Conservation (phyloP, 2,113 vertebrate genomes). For the Gnathonemus longibarbis region DNA sequence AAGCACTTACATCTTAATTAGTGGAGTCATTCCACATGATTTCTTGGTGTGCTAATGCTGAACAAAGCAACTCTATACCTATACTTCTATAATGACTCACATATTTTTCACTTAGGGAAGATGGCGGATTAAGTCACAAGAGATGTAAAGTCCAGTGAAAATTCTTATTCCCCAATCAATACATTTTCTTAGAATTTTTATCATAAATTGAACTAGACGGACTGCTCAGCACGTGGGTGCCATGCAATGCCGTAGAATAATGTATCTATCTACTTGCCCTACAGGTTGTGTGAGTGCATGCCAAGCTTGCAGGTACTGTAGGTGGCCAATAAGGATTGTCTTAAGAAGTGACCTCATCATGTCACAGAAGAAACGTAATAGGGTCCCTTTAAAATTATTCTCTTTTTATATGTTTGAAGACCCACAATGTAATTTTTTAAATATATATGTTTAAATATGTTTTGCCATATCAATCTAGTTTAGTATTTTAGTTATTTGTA, state of each 20-base stretch:
- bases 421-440: background rate
- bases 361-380: background rate
- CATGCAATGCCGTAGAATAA: background rate
- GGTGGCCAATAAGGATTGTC: too few species aligned
- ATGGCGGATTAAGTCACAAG: background rate
- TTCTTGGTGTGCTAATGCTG: background rate
- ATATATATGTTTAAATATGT: background rate
- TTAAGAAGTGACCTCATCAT: too few species aligned
- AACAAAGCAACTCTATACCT: background rate
- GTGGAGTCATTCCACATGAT: background rate
- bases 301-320: background rate
- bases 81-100: background rate
- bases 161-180: background rate
- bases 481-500: background rate
- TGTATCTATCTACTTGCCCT: background rate
- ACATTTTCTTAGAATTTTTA: background rate
- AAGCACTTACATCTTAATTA: background rate
- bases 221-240: background rate
- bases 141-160: background rate
- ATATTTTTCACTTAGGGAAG: background rate
- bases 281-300: background rate
- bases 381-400: background rate
- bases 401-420: background rate
- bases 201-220: background rate
- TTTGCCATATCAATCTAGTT: background rate